Conservation (phyloP, 2,113 vertebrate species). For the Microtus ochrogaster region DNA sequence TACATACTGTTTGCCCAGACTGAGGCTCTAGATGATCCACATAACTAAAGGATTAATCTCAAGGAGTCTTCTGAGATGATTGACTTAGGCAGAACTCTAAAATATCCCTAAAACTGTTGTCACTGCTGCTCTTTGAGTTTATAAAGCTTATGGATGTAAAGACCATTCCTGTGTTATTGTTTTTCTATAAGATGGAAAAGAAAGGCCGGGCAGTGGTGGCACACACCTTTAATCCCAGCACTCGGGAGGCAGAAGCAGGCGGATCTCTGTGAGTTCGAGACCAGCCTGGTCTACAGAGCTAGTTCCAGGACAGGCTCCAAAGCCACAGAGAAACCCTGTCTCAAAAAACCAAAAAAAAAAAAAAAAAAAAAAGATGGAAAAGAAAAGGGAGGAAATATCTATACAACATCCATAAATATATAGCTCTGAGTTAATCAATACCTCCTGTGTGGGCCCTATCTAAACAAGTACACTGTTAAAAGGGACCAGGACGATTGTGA, state of each 20-base stretch:
- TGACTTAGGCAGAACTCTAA: constrained; percentile 10
- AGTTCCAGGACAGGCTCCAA: no score
- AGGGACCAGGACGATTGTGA: background rate
- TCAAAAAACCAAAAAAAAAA: no score
- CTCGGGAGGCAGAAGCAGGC: no score
- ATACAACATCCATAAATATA: background rate
- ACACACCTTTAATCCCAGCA: no score
- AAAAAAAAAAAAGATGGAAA: background rate
- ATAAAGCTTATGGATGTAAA: background rate
- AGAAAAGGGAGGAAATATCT: background rate
- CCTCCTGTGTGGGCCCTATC: background rate
- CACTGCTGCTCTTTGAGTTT: background rate
- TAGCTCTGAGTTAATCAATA: background rate
- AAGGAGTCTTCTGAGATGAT: background rate
- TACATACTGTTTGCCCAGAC: background rate
- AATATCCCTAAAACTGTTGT: background rate
- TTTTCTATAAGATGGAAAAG: background rate
- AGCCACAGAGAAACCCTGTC: no score
- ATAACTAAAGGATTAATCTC: background rate
- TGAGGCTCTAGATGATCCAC: background rate
- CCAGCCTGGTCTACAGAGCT: no score
- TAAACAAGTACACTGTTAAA: background rate
- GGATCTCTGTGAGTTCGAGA: no score
- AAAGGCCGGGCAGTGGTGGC: no score
- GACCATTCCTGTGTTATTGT: background rate